These are phyloP conservation scores for Anseranas semipalmata DNA, from an alignment of 2,113 vertebrate genomes.

Conservation along the genomic window DNA sequence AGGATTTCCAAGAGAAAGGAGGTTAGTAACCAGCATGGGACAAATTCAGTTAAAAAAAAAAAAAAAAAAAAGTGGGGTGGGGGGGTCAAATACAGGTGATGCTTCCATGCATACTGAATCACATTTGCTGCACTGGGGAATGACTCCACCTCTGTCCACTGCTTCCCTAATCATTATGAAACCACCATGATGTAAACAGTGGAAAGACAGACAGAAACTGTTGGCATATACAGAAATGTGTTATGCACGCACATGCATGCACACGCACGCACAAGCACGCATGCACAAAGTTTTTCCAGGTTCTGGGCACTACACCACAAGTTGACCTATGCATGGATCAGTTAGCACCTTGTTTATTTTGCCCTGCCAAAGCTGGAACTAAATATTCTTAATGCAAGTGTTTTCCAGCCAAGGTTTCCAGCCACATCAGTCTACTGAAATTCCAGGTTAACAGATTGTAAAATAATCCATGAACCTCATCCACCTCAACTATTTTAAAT, in stretches of 20 bases:
- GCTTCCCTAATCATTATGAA: neutral
- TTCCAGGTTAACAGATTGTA: neutral
- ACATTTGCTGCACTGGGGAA: neutral
- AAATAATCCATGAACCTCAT: neutral
- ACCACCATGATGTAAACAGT: neutral
- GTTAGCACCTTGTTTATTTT: neutral
- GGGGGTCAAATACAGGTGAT: neutral
- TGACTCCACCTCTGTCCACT: neutral
- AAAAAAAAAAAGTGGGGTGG: neutral
- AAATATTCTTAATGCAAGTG: neutral
- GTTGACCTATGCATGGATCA: neutral
- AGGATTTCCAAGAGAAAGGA: neutral
- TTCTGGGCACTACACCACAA: neutral
- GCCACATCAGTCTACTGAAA: neutral
- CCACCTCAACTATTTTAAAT: neutral
- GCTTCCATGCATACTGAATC: neutral
- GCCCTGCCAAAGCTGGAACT: neutral
- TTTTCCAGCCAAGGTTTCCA: neutral
- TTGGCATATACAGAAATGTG: neutral
- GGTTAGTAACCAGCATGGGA: neutral
- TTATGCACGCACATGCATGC: too few species aligned
- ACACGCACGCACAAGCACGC: neutral
- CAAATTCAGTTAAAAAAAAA: neutral
- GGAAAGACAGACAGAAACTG: neutral
- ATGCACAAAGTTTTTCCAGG: neutral